Conservation (phyloP, 2,113 vertebrate genomes). For the Danio rerio region DNA sequence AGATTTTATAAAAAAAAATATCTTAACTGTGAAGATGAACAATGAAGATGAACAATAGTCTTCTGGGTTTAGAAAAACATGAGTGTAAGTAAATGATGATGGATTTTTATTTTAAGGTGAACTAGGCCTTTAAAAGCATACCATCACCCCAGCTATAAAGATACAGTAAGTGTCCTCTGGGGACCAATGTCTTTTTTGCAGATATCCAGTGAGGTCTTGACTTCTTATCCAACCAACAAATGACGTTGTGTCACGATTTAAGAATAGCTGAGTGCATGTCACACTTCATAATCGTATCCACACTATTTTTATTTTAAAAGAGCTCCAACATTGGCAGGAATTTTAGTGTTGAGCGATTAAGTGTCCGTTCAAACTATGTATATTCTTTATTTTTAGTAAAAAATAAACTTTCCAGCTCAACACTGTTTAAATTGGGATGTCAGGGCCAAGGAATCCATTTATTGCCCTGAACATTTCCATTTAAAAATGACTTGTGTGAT, state of each 20-base stretch:
- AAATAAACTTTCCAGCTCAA: constrained; percentile 25
- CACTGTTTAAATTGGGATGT: constrained; percentile 39
- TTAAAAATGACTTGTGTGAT: constrained; percentile 49
- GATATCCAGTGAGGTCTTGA: not conserved
- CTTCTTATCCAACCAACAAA: not conserved
- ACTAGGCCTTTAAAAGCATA: not conserved
- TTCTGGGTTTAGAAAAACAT: too few relatives aligned
- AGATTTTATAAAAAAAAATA: too few relatives aligned
- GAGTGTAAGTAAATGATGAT: not conserved
- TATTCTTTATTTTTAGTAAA: constrained; percentile 22
- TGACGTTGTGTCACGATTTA: not conserved
- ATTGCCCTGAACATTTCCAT: constrained; percentile 51
- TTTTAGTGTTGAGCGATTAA: not conserved
- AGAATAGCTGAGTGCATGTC: not conserved
- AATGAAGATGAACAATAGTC: too few relatives aligned
- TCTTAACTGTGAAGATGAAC: too few relatives aligned
- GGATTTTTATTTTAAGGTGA: not conserved
- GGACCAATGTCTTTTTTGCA: not conserved
- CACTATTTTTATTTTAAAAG: not conserved
- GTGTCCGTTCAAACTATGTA: constrained; percentile 8
- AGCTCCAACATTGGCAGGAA: not conserved
- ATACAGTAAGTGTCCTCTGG: not conserved
- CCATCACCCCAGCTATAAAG: not conserved
- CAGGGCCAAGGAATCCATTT: constrained; percentile 44
- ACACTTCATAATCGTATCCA: not conserved